These are phyloP conservation scores for Taeniopygia guttata DNA, from an alignment of 2,797 vertebrate species.

Conservation along the genomic window DNA sequence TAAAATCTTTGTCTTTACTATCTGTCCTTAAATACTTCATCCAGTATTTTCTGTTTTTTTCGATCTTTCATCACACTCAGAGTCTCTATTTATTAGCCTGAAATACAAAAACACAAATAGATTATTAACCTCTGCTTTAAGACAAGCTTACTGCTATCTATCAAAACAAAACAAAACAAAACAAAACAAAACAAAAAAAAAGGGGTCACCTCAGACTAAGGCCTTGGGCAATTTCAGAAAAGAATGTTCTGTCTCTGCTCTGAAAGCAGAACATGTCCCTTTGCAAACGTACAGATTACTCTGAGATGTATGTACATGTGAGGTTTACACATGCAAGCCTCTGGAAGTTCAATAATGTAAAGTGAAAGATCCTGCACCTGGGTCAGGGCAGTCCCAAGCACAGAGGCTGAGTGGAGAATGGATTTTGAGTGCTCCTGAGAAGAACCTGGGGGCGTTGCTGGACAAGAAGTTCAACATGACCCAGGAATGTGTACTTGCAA, in stretches of 20 bases:
- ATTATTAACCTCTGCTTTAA: neutral
- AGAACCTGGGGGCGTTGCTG: neutral
- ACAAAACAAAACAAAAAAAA: neutral
- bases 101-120: neutral
- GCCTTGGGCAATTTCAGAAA: neutral
- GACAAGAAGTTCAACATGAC: too few relatives aligned
- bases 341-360: neutral
- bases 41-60: neutral
- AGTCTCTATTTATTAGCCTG: neutral
- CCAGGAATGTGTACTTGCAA: accelerated
- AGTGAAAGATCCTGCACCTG: neutral
- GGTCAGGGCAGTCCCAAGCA: neutral
- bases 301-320: neutral
- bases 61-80: neutral
- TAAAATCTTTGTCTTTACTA: neutral
- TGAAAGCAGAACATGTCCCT: neutral
- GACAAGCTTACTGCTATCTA: neutral
- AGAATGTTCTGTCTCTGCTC: neutral
- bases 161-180: neutral
- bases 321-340: neutral
- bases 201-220: neutral
- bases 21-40: neutral
- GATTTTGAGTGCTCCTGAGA: neutral
- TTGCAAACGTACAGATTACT: neutral
- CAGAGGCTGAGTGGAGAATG: neutral